These are phyloP conservation scores for Sylvia borin DNA, from an alignment of 2,797 vertebrate genomes.

Conservation along the genomic window DNA sequence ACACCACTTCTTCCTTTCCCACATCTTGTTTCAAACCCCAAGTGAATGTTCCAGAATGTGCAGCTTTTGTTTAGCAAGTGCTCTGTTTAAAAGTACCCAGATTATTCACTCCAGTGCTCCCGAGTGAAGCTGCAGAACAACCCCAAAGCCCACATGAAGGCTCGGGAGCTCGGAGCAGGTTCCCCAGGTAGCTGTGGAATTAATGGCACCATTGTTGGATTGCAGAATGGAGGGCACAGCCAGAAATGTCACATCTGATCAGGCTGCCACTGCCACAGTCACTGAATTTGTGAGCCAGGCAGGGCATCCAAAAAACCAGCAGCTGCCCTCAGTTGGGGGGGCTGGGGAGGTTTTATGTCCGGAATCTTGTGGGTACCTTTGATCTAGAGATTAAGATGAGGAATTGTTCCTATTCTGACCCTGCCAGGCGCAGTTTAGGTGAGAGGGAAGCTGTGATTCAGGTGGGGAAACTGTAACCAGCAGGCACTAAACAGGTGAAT, in stretches of 20 bases:
- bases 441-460: background rate
- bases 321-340: background rate
- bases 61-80: background rate
- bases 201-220: background rate
- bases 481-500: background rate
- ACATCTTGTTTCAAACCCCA: conserved; percentile 9
- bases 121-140: background rate
- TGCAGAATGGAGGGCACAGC: background rate
- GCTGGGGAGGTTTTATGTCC: background rate
- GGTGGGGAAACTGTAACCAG: background rate
- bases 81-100: background rate
- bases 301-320: background rate
- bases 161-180: background rate
- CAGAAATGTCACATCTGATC: background rate
- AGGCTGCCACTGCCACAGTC: background rate
- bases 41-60: background rate
- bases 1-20: background rate
- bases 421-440: background rate
- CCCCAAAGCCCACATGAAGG: background rate
- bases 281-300: background rate
- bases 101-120: background rate
- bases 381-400: background rate
- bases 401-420: background rate
- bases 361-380: background rate
- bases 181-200: background rate